Percentiles rank a stretch among this genome's conserved stretches.
Evolutionary conservation across 2,888 invertebrate genomes (phyloP).

Genomic region (Coleophora flavipennella): DNA sequence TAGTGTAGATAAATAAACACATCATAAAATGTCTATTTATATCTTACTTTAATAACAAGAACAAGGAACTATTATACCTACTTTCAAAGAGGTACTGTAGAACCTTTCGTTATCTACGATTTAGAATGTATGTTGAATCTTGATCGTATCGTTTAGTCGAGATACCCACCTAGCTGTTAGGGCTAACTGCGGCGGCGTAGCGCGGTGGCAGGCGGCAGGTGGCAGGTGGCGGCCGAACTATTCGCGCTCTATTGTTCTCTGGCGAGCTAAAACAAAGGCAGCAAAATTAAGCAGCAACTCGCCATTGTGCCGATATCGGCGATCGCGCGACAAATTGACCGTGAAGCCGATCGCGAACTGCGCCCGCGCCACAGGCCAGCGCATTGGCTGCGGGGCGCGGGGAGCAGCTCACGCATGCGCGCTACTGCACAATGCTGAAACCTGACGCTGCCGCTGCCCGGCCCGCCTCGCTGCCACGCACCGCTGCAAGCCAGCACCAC

Average conservation of each 20-base stretch:
- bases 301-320: slow-evolving; percentile 36
- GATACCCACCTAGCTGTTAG: no score
- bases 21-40: no score
- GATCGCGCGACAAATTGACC: slow-evolving; percentile 53
- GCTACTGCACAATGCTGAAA: slow-evolving; percentile 1
- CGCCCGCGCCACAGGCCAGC: slow-evolving; percentile 1
- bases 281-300: slow-evolving; percentile 1
- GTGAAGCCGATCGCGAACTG: slow-evolving; percentile 35
- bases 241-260: slow-evolving; percentile 7
- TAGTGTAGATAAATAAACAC: no score
- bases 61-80: no score
- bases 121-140: no score
- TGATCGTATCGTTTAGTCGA: no score
- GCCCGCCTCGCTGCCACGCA: slow-evolving; percentile 28
- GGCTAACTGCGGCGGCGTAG: neutral
- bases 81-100: no score
- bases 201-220: neutral
- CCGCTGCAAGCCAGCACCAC: slow-evolving; percentile 18
- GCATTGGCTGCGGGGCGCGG: slow-evolving; percentile 21
- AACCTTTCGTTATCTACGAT: no score
- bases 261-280: slow-evolving; percentile 10
- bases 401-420: slow-evolving; percentile 25
- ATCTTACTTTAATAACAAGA: no score
- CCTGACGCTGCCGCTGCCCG: slow-evolving; percentile 6
- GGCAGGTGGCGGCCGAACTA: neutral